A percentile compares a stretch with the other conserved stretches of the same genome.
These are phyloP conservation scores for Lepidotrigona ventralis DNA, from an alignment of 1,140 invertebrate species.

Conservation along the genomic window DNA sequence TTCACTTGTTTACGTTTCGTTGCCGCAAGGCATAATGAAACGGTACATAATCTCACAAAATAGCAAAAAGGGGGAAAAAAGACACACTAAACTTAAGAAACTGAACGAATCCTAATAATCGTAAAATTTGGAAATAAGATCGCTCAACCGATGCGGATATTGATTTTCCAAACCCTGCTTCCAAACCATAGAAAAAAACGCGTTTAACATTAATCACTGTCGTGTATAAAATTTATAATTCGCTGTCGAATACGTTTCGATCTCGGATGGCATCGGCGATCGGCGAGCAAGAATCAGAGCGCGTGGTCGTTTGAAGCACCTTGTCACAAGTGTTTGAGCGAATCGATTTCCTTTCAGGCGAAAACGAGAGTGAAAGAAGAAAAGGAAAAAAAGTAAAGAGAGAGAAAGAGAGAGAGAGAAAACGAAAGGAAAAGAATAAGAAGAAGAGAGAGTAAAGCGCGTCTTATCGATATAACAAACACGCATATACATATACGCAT, in stretches of 20 bases:
- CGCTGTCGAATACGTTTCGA: not conserved
- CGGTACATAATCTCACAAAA: too few relatives aligned
- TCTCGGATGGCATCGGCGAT: slow-evolving; percentile 3
- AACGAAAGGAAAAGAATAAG: not conserved
- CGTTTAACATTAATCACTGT: not conserved
- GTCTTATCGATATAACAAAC: slow-evolving; percentile 45
- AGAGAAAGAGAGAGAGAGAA: not conserved
- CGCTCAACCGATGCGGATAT: too few relatives aligned
- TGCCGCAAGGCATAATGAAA: too few relatives aligned
- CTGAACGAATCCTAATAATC: too few relatives aligned
- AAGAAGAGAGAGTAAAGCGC: slow-evolving; percentile 35
- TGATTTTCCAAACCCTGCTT: not conserved
- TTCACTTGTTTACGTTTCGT: too few relatives aligned
- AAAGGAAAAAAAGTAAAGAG: not conserved
- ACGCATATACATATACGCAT: slow-evolving; percentile 54
- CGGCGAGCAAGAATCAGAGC: slow-evolving; percentile 26
- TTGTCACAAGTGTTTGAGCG: slow-evolving; percentile 46
- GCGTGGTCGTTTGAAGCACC: slow-evolving; percentile 28
- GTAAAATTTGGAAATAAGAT: too few relatives aligned
- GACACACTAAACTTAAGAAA: too few relatives aligned
- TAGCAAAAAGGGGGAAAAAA: too few relatives aligned
- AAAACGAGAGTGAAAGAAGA: not conserved
- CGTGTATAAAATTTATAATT: not conserved
- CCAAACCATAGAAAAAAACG: not conserved
- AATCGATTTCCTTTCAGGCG: slow-evolving; percentile 40